These are phyloP conservation scores for Doryteuthis pealeii DNA, from an alignment of 1,140 invertebrate species.

Conservation along the genomic window DNA sequence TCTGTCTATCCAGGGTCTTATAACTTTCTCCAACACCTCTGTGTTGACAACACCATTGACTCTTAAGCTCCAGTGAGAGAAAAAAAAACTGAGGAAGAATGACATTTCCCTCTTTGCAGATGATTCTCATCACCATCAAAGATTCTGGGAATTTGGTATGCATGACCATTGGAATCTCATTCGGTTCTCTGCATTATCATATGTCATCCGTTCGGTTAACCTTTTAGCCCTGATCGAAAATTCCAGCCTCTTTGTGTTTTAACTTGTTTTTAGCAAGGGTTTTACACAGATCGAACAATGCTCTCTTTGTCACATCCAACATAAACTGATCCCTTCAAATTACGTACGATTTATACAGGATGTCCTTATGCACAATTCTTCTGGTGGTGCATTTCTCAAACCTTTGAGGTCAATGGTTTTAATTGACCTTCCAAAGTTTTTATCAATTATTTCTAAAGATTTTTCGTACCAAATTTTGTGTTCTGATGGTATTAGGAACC, in stretches of 20 bases:
- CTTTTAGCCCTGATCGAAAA: not conserved
- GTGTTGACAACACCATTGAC: too few species aligned
- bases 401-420: not conserved
- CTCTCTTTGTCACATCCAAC: not conserved
- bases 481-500: not conserved
- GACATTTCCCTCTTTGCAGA: not conserved
- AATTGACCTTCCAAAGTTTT: not conserved
- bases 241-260: not conserved
- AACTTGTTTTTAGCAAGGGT: not conserved
- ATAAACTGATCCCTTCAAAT: not conserved
- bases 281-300: not conserved
- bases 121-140: not conserved
- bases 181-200: not conserved
- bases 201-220: not conserved
- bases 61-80: too few species aligned
- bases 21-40: not conserved
- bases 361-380: not conserved
- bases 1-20: not conserved
- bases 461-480: not conserved
- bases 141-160: not conserved
- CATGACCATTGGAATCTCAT: too few species aligned
- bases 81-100: too few species aligned
- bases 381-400: not conserved
- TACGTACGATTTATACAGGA: not conserved
- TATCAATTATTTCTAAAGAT: not conserved